Percentiles rank a stretch among this genome's conserved stretches.
These are phyloP conservation scores for Rhadinocentrus ornatus DNA, from an alignment of 2,797 vertebrate genomes.

Conservation along the genomic window DNA sequence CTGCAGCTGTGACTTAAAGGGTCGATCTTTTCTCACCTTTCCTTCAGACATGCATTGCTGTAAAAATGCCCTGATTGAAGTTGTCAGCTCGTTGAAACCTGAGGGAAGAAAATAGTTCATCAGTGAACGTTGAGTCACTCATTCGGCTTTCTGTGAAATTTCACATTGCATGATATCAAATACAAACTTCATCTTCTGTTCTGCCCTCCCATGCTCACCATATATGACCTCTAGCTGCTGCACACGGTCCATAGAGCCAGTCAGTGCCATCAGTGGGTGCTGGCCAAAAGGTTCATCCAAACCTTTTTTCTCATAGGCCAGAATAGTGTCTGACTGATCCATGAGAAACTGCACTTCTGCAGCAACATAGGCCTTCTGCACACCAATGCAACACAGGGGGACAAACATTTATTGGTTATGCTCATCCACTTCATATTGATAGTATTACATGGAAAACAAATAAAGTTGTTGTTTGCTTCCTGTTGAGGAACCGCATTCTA, in stretches of 20 bases:
- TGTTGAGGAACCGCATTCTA: conserved; percentile 5
- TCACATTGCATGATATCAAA: conserved; percentile 16
- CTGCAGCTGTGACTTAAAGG: not conserved
- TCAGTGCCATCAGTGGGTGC: conserved; percentile 90
- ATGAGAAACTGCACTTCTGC: conserved; percentile 90
- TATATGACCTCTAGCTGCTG: conserved; percentile 96
- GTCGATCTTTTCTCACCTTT: conserved; percentile 83
- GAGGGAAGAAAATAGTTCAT: conserved; percentile 32
- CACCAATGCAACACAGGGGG: conserved; percentile 5
- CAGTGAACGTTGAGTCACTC: not conserved
- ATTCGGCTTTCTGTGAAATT: conserved; percentile 2
- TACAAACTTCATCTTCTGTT: conserved; percentile 10
- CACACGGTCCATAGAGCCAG: conserved; percentile 88
- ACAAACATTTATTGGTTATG: not conserved
- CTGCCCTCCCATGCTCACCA: conserved; percentile 78
- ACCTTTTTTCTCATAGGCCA: conserved; percentile 94
- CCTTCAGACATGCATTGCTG: conserved; percentile 90
- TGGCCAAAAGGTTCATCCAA: conserved; percentile 85
- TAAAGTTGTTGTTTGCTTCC: not conserved
- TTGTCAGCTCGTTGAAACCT: conserved; percentile 93
- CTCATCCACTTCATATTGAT: not conserved
- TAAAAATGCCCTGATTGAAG: conserved; percentile 89
- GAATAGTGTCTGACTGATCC: conserved; percentile 92
- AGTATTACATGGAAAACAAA: not conserved
- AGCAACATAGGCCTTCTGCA: conserved; percentile 87